Percentiles rank a stretch among this genome's conserved stretches.
phyloP scores from a whole-genome alignment of 2,113 vertebrate genomes.

The Pachypanchax playfairii region DNA sequence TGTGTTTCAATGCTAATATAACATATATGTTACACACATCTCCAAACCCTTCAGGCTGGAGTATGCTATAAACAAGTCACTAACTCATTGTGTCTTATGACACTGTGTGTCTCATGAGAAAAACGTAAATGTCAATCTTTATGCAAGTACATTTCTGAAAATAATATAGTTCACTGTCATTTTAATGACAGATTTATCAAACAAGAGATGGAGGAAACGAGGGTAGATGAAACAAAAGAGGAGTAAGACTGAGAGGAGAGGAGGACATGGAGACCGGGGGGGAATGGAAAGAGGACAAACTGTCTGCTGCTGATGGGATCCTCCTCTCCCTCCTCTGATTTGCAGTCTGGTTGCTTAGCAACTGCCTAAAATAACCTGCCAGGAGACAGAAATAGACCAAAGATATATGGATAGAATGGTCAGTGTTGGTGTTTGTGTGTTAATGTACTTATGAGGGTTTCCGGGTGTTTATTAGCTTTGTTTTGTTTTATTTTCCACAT shows the following conservation, averaged over 20 bases:
- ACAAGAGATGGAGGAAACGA: background rate
- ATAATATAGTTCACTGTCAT: conserved; percentile 3
- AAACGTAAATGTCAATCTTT: background rate
- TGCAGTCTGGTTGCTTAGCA: conserved; percentile 77
- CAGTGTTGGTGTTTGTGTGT: conserved; percentile 35
- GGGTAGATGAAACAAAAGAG: conserved; percentile 3
- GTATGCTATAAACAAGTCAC: conserved; percentile 9
- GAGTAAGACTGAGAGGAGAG: conserved; percentile 17
- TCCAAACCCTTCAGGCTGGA: background rate
- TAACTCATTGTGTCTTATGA: background rate
- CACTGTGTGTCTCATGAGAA: too few species aligned
- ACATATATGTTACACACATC: background rate
- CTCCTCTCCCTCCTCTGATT: conserved; percentile 65
- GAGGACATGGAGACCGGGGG: conserved; percentile 34
- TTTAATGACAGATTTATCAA: conserved; percentile 3
- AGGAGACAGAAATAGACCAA: conserved; percentile 75
- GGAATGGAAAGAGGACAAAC: conserved; percentile 63
- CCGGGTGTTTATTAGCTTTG: background rate
- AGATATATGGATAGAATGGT: conserved; percentile 60
- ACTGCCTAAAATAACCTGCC: conserved; percentile 78
- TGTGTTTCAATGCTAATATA: too few species aligned
- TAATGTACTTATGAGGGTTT: conserved; percentile 20
- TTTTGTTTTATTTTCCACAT: background rate
- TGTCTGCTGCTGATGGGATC: conserved; percentile 74
- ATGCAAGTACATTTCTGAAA: background rate